These are phyloP conservation scores for Philhelius pedissequus DNA, from an alignment of 2,888 invertebrate species.

Conservation along the genomic window DNA sequence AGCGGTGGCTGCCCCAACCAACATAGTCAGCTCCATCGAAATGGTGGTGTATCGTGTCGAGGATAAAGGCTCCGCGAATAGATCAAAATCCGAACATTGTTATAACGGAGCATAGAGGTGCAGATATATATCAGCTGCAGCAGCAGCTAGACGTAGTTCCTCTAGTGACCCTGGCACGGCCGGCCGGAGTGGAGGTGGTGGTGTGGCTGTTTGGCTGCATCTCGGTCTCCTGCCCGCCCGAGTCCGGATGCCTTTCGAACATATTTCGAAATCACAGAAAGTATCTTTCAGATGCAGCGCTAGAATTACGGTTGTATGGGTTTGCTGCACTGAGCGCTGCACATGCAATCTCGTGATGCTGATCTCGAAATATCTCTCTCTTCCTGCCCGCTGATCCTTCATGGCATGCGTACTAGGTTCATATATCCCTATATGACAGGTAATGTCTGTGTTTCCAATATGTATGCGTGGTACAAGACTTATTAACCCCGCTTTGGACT, in stretches of 20 bases:
- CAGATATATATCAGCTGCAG: slow-evolving; percentile 63
- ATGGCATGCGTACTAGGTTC: slow-evolving; percentile 43
- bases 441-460: slow-evolving; percentile 65
- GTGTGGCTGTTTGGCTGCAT: slow-evolving; percentile 38
- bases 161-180: slow-evolving; percentile 63
- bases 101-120: slow-evolving; percentile 66
- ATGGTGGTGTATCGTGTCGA: slow-evolving; percentile 60
- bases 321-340: slow-evolving; percentile 25
- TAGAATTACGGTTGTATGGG: slow-evolving; percentile 22
- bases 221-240: neutral
- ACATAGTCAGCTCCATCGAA: neutral
- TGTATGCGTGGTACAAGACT: slow-evolving; percentile 58
- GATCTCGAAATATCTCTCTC: slow-evolving; percentile 53
- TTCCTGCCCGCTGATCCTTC: neutral
- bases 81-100: slow-evolving; percentile 69
- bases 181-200: no score
- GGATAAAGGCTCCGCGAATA: slow-evolving; percentile 67
- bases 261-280: slow-evolving; percentile 67
- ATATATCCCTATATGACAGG: slow-evolving; percentile 68
- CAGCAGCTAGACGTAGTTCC: slow-evolving; percentile 14
- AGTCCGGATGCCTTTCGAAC: slow-evolving; percentile 23
- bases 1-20: slow-evolving; percentile 27
- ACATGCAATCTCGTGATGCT: slow-evolving; percentile 63
- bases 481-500: slow-evolving; percentile 45
- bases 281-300: slow-evolving; percentile 57